Base-by-base conservation (phyloP, 2,797 vertebrate genomes). In the Tragopan temminckii region DNA sequence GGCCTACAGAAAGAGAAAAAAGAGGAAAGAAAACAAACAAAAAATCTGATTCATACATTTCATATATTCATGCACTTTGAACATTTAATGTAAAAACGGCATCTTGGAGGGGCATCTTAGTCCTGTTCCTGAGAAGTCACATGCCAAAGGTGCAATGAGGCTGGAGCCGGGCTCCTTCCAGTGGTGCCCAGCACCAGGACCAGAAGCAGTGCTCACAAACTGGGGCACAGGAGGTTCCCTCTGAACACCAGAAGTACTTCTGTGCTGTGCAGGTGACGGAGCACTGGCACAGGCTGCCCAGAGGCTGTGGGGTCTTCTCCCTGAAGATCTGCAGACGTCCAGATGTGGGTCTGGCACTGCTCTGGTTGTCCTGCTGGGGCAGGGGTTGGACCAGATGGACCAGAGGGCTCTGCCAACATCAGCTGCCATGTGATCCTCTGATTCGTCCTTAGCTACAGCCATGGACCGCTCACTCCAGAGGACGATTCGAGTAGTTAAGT, bases 1-100 rank as follows among this genome's bases (percentile, higher is more conserved):
- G 95, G 13, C 97, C 99, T 99, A 95, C 13, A 29, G 57, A 68
- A 52, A 63, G 4, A 55, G 24, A 4, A 62, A 53, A 88, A 23
- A 50, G 9, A 80, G 64, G 9, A 62, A 19, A 20, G 29, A 63
- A 42, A 13, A 42, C 18, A 42, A 6, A n/a, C 50, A 29, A 11
- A 19, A 19, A 31, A 25, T 79, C 38, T 29, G 48, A 52, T 72
- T 83, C 68, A 48, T 63, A 92, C 76, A 13, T 48, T 48, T 48
- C 46, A 48, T 13, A 48, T 12, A 14, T 4, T 20, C 48, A 45
- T 85, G 36, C 16, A 61, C 87, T 81, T 69, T 43, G 78, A 55
- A 75, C 9, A 43, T 62, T 36, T n/a, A 29, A 46, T 12, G 14
- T 66, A 61, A 92, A 35, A 61, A 50, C 7, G 61, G 14, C 3